phyloP scores from a whole-genome alignment of 2,888 invertebrate species.

The Folsomia manolachei region DNA sequence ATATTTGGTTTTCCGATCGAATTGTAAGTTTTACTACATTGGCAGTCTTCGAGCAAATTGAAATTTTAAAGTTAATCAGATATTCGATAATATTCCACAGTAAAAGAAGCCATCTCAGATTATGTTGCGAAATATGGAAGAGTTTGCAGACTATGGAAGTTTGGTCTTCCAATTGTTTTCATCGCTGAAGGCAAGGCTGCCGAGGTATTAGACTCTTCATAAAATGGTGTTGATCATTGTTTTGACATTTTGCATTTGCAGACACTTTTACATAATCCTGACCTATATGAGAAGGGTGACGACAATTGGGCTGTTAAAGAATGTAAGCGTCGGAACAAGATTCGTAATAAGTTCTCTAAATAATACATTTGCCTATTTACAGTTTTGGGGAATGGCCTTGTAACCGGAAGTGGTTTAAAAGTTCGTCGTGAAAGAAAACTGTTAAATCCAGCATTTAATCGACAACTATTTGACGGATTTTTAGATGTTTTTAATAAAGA shows the following conservation, averaged over 20 bases:
- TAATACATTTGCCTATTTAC: no score
- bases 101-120: background rate
- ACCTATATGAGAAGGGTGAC: constrained; percentile 7
- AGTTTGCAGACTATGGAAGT: background rate
- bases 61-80: no score
- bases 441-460: background rate
- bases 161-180: background rate
- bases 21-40: background rate
- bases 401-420: background rate
- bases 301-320: background rate
- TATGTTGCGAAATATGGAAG: background rate
- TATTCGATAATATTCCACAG: background rate
- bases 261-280: background rate
- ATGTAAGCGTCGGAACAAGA: no score
- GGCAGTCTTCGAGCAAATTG: background rate
- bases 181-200: background rate
- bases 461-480: constrained; percentile 1
- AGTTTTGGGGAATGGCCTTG: constrained; percentile 1
- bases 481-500: background rate
- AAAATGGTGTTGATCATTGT: background rate
- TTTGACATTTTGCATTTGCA: background rate
- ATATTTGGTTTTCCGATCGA: background rate
- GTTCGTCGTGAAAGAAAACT: background rate
- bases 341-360: no score
- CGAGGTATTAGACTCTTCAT: background rate